phyloP scores from a whole-genome alignment of 1,140 invertebrate species.

The Drosophila sproati region DNA sequence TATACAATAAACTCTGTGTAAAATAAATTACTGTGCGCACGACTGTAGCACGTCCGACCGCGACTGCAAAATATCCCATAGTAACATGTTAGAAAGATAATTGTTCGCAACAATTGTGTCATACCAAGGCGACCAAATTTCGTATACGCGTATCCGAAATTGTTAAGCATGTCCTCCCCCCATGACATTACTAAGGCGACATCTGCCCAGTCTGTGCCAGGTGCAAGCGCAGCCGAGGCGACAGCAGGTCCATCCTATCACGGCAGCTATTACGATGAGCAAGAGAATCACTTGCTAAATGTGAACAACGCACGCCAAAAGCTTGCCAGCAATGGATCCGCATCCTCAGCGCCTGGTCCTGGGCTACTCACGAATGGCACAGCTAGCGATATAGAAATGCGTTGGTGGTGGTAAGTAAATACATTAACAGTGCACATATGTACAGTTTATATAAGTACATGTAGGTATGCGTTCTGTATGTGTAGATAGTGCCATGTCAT shows the following conservation, averaged over 20 bases:
- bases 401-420: constrained; percentile 74
- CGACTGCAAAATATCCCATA: background rate
- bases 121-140: background rate
- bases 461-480: too few species aligned
- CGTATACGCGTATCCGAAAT: background rate
- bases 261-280: constrained; percentile 51
- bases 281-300: constrained; percentile 70
- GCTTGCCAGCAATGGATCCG: constrained; percentile 46
- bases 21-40: background rate
- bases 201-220: constrained; percentile 65
- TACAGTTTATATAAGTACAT: too few species aligned
- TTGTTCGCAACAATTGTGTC: background rate
- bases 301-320: constrained; percentile 46
- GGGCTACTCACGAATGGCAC: constrained; percentile 44
- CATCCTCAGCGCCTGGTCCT: constrained; percentile 68
- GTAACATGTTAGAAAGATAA: background rate
- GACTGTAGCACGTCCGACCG: constrained; percentile 27
- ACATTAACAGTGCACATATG: background rate
- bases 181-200: constrained; percentile 34
- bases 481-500: background rate
- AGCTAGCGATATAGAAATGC: constrained; percentile 59
- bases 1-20: background rate
- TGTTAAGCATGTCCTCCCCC: constrained; percentile 49
- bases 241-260: background rate
- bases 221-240: constrained; percentile 10